Base-by-base conservation (phyloP, 2,797 vertebrate species). In the Microctenopoma stevenorrisi region DNA sequence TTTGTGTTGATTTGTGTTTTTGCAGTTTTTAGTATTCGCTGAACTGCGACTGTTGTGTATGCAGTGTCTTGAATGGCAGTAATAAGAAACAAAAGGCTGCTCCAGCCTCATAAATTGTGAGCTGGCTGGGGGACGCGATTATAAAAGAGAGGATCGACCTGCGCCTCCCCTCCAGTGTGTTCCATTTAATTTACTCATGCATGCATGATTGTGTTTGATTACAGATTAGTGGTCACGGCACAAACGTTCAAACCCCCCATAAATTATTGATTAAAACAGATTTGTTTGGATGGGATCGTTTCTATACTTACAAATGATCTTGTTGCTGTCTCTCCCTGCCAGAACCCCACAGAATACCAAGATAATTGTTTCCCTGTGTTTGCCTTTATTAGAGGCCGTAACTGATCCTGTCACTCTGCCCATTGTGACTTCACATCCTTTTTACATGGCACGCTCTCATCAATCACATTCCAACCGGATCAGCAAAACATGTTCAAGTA, bases 321-420 rank as follows among this genome's bases (percentile, higher is more conserved):
- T 26, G 61, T 88, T 74, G 79, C 68, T 57, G 26, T 74, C 38
- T 59, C 48, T 60, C 33, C 9, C 33, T 63, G 74, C 72, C 68
- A 75, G 89, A 81, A 74, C 54, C 74, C 65, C 54, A 68, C 65
- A 82, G 54, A 82, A 87, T 86, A 81, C 76, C 69, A 72, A 55
- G 62, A 54, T 85, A 86, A 90, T 90, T 84, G 86, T 86, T 92
- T 91, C 88, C 85, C 72, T 78, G 71, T 91, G 86, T 84, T 79
- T n/a, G 57, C 62, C 69, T 87, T 73, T 70, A 58, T 71, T 59
- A 53, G 67, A 79, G 79, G 66, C 83, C 82, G 84, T 62, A 79
- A 62, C 81, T 78, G 82, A 83, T 88, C 63, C 53, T 85, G 83
- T 85, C 68, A 1, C 66, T 47, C 22, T 80, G 82, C 83, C 70